phyloP scores from a whole-genome alignment of 2,797 vertebrate species.

The Manis javanica region DNA sequence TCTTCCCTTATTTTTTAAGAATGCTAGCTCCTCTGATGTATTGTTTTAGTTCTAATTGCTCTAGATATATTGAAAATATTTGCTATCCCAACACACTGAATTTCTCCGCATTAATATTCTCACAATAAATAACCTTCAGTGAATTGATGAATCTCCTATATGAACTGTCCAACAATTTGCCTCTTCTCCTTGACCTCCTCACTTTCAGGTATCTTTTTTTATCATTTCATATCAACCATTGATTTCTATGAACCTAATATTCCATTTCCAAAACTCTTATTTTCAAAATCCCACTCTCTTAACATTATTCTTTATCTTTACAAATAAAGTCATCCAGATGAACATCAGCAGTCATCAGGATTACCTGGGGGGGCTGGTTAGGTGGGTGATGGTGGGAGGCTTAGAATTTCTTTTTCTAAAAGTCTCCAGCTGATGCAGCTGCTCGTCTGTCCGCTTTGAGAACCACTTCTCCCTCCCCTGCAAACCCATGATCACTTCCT shows the following conservation, averaged over 20 bases:
- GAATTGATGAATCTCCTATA: not conserved
- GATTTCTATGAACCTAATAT: not conserved
- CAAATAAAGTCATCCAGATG: not conserved
- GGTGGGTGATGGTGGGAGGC: not conserved
- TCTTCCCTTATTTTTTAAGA: not conserved
- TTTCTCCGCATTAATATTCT: not conserved
- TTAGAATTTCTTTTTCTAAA: not conserved
- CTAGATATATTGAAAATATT: not conserved
- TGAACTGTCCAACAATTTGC: not conserved
- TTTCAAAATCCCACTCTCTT: not conserved
- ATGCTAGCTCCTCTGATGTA: not conserved
- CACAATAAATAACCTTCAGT: not conserved
- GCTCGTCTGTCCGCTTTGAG: not conserved
- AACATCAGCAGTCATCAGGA: not conserved
- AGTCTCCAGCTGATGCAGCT: too few species aligned
- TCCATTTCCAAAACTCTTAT: not conserved
- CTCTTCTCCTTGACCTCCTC: not conserved
- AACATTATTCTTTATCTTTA: not conserved
- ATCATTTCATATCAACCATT: not conserved
- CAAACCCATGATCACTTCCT: not conserved
- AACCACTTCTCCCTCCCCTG: not conserved
- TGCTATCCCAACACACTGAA: not conserved
- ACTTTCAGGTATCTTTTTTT: not conserved
- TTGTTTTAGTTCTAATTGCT: not conserved
- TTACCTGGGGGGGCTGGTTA: not conserved